Percentiles rank a stretch among this genome's conserved stretches.
Evolutionary conservation across 2,113 vertebrate genomes (phyloP).

Genomic region (Silurus glanis): DNA sequence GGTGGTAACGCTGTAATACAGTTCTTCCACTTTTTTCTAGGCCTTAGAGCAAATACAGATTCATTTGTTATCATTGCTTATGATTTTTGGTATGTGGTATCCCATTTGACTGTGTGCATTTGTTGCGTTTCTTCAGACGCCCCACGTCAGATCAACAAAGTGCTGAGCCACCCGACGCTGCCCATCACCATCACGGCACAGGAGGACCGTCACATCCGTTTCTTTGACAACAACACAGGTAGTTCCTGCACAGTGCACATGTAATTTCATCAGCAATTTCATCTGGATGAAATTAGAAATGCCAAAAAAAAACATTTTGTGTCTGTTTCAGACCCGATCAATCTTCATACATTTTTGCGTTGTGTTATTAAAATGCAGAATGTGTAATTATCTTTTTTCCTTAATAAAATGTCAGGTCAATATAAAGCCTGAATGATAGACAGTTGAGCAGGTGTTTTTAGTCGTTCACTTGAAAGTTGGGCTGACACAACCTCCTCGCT

Average conservation of each 20-base stretch:
- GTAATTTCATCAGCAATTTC: background rate
- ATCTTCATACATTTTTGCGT: background rate
- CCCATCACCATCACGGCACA: slow-evolving; percentile 97
- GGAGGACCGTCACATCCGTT: slow-evolving; percentile 96
- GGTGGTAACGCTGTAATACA: background rate
- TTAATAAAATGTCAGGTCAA: background rate
- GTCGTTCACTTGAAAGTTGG: background rate
- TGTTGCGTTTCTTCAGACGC: slow-evolving; percentile 65
- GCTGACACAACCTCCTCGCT: background rate
- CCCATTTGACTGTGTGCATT: background rate
- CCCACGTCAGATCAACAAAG: slow-evolving; percentile 92
- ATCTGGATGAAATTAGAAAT: background rate
- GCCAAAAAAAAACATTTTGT: background rate
- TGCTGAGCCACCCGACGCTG: slow-evolving; percentile 97
- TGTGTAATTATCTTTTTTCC: background rate
- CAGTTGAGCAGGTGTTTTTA: background rate
- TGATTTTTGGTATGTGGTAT: background rate
- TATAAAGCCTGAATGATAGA: background rate
- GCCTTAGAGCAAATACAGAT: background rate
- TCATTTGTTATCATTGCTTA: background rate
- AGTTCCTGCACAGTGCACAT: background rate
- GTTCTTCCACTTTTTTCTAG: background rate
- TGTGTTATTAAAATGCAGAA: background rate
- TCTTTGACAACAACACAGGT: slow-evolving; percentile 98
- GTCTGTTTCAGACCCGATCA: background rate